phyloP scores from a whole-genome alignment of 92 coral and sea anemone genomes.

The Parazoanthus atlanticus region DNA sequence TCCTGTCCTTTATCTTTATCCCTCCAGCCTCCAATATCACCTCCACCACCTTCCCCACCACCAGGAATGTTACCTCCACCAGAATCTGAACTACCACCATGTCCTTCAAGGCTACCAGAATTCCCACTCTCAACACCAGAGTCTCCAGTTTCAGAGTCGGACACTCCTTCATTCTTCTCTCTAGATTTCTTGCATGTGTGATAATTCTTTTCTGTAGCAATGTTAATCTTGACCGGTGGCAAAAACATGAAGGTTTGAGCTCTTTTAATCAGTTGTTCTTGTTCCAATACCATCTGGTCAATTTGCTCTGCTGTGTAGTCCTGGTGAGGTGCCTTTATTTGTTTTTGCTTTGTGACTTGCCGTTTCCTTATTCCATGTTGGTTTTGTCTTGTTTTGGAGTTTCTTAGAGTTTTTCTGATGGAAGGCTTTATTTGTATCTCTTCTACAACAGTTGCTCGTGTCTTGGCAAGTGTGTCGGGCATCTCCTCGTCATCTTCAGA shows the following conservation, averaged over 20 bases:
- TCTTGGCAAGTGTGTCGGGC: neutral
- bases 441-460: neutral
- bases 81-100: neutral
- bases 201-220: neutral
- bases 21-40: conserved; percentile 17
- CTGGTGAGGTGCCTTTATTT: neutral
- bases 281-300: neutral
- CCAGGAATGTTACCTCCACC: conserved; percentile 15
- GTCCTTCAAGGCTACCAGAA: conserved; percentile 26
- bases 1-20: conserved; percentile 36
- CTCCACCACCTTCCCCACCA: conserved; percentile 45
- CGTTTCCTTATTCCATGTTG: neutral
- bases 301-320: neutral
- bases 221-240: neutral
- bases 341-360: neutral
- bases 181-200: conserved; percentile 7
- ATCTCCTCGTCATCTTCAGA: neutral
- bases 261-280: conserved; percentile 5
- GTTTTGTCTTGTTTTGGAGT: neutral
- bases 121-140: conserved; percentile 49
- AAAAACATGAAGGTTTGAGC: neutral
- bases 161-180: neutral
- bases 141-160: conserved; percentile 12
- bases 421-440: neutral
- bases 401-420: neutral